Evolutionary conservation across 1,140 invertebrate genomes (phyloP), one percentile per base, ranked within the genome.

Genomic region (Drosophila malerkotliana): DNA sequence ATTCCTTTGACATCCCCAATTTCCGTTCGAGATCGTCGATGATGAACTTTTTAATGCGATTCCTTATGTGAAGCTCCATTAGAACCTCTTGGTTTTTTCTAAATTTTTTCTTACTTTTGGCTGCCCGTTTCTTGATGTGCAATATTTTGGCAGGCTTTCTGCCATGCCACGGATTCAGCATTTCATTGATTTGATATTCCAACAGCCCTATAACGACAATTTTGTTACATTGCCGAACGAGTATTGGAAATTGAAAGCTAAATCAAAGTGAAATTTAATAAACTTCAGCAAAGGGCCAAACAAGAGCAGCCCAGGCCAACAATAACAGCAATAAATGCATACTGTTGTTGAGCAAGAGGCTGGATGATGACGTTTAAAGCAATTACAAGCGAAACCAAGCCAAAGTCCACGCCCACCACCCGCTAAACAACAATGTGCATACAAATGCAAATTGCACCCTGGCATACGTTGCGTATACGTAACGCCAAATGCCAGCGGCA

Each of bases 361-460:
- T 56, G 72, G 69, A 81, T 85, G 81, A 85, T 85, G 82, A 87
- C 83, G 81, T 81, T 85, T 81, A 81, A 85, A 81, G 81, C 81
- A 85, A 87, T 87, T 87, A 81, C 74, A 71, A 63, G 60, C 32
- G 49, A 74, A 74, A 56, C 62, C 80, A 77, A 76, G 62, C 63
- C 47, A 67, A 45, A 67, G 63, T 45, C 47, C 32, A 26, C 58
- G 45, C 51, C 44, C 52, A 48, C 14, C 37, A 39, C 49, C 55
- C 56, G 9, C 14, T 54, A 52, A 82, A 79, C 82, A 71, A 77
- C 82, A 81, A 81, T 85, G 82, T 85, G 82, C 82, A 87, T 85
- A 82, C 82, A 87, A 85, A 85, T 85, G 82, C 82, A 85, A 85
- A 85, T 87, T 87, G 77, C 74, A 59, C 55, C 24, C 58, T 53